These are phyloP conservation scores for Cheilosia urbana DNA, from an alignment of 2,888 invertebrate species.

Conservation along the genomic window DNA sequence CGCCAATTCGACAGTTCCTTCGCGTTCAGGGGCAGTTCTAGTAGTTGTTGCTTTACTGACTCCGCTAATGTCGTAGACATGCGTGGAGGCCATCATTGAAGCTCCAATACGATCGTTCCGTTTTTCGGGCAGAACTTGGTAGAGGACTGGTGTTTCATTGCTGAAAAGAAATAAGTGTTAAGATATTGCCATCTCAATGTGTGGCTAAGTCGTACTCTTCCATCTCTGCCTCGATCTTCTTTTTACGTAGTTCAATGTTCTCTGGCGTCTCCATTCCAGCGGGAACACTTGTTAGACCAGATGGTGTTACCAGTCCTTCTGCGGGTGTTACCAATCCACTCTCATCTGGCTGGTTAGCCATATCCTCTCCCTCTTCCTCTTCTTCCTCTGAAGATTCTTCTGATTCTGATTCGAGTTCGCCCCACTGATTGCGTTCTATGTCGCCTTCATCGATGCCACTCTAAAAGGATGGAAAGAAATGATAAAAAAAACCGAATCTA, in stretches of 20 bases:
- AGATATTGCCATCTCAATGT: background rate
- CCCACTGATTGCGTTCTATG: slow-evolving; percentile 97
- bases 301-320: slow-evolving; percentile 97
- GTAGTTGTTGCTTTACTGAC: slow-evolving; percentile 84
- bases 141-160: slow-evolving; percentile 96
- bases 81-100: slow-evolving; percentile 99
- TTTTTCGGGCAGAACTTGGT: slow-evolving; percentile 97
- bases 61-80: slow-evolving; percentile 96
- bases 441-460: slow-evolving; percentile 91
- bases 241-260: slow-evolving; percentile 98
- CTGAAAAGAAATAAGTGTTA: slow-evolving; percentile 83
- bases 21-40: slow-evolving; percentile 83
- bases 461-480: slow-evolving; percentile 79
- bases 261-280: slow-evolving; percentile 99
- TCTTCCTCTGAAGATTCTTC: slow-evolving; percentile 87
- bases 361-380: slow-evolving; percentile 87
- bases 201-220: slow-evolving; percentile 89
- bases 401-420: slow-evolving; percentile 95
- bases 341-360: slow-evolving; percentile 87
- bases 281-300: slow-evolving; percentile 95
- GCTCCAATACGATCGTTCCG: slow-evolving; percentile 94
- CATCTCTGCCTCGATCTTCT: slow-evolving; percentile 97
- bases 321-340: slow-evolving; percentile 96
- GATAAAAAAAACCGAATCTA: slow-evolving; percentile 6
- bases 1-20: slow-evolving; percentile 95